A percentile compares a stretch with the other conserved stretches of the same genome.
phyloP scores from a whole-genome alignment of 2,888 invertebrate species.

The Cosmopolites sordidus region DNA sequence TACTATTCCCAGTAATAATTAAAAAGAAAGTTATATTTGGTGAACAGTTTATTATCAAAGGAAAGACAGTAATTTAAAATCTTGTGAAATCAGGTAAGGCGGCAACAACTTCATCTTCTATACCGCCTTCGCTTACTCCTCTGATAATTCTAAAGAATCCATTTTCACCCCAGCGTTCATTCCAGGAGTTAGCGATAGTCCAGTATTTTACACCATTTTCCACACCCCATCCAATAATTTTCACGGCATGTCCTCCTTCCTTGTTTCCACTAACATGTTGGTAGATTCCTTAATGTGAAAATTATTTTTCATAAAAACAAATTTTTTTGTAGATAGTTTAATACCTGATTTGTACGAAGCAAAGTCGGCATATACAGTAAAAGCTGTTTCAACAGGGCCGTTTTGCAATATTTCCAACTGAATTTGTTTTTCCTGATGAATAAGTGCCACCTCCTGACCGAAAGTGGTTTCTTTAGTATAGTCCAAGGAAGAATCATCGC shows the following conservation, averaged over 20 bases:
- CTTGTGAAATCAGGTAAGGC: constrained; percentile 46
- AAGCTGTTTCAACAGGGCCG: constrained; percentile 83
- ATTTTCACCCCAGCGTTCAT: constrained; percentile 84
- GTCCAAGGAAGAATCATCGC: constrained; percentile 12
- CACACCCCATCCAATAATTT: constrained; percentile 85
- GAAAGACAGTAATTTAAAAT: constrained; percentile 13
- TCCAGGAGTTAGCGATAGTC: constrained; percentile 91
- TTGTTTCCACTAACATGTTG: constrained; percentile 66
- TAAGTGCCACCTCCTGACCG: constrained; percentile 1
- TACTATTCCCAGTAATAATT: too few species aligned
- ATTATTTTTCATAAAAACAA: neutral
- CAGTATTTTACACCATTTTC: constrained; percentile 72
- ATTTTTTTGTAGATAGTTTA: neutral
- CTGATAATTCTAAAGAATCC: constrained; percentile 85
- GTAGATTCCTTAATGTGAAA: constrained; percentile 56
- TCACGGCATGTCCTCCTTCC: constrained; percentile 82
- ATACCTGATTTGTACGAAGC: constrained; percentile 17
- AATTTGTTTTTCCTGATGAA: constrained; percentile 53
- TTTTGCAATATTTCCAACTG: constrained; percentile 73
- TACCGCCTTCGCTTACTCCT: constrained; percentile 73
- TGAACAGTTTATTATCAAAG: too few species aligned
- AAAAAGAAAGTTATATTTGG: too few species aligned
- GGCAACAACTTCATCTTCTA: constrained; percentile 65
- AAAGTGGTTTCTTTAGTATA: constrained; percentile 12
- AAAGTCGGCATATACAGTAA: constrained; percentile 80